Base-by-base conservation (phyloP, 2,888 invertebrate genomes). In the Amorpha juglandis region DNA sequence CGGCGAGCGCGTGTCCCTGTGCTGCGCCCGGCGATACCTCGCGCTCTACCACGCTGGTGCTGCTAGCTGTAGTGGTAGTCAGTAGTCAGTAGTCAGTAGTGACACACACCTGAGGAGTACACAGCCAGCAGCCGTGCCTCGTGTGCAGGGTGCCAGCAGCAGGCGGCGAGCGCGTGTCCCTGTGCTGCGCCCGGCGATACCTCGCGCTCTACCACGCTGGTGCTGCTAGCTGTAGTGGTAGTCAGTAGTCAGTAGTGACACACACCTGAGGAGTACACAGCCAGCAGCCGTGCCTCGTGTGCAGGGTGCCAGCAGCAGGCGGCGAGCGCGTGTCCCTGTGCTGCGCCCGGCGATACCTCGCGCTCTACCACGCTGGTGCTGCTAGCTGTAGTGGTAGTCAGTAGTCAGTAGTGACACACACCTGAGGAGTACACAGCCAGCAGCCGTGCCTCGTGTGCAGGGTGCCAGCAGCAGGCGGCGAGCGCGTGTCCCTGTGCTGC, bases 271-370 rank as follows among this genome's bases (percentile, higher is more conserved):
- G 93, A 80, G n/a, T 95, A 91, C 62, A 96, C 95, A 0, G 96
- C 95, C 64, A 98, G 89, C 72, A 98, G 91, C 45, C 97, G 90
- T 79, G 97, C 97, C 84, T 96, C 96, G 79, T 97, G 96, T 6
- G 93, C 93, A 1, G 97, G 96, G 90, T 99, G 98, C 98, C 99
- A 99, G 47, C 96, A 95, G 86, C 98, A 97, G 69, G 97, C 96
- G 11, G 96, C 95, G 14, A 98, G 79, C 68, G 82, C 70, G 95
- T 95, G 33, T 97, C 78, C 71, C 65, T 76, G 68, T 65, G 64
- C 65, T 33, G 86, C 83, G 19, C 87, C 90, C 63, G 93, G 91
- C 21, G 85, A 80, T 66, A 86, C 80, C 68, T 72, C 74, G 63
- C 81, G 75, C 69, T 77, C 74, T 78, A 69, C 68, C 45, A 74